Evolutionary conservation across 2,888 invertebrate species (phyloP).

Genomic region (Apotomis turbidana): DNA sequence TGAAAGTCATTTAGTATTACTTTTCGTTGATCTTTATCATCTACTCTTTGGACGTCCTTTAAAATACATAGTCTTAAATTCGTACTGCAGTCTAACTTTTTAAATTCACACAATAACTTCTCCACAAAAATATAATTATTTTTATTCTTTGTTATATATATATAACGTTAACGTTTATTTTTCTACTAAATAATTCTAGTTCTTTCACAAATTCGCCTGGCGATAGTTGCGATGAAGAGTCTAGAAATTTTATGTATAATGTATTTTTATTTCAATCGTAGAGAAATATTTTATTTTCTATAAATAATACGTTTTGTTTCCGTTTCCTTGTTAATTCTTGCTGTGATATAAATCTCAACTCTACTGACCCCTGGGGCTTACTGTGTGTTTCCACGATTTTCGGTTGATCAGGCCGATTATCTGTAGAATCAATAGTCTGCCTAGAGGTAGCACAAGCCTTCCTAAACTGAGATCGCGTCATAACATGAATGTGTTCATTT

Average conservation of each 20-base stretch:
- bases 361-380: conserved; percentile 27
- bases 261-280: neutral
- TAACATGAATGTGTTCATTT: too few relatives aligned
- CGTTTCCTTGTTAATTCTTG: neutral
- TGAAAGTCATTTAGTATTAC: too few relatives aligned
- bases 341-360: conserved; percentile 17
- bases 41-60: neutral
- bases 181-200: conserved; percentile 6
- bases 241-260: conserved; percentile 4
- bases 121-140: conserved; percentile 12
- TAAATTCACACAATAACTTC: conserved; percentile 9
- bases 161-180: conserved; percentile 12
- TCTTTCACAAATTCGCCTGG: conserved; percentile 23
- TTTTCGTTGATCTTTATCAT: conserved; percentile 5
- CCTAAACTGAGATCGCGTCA: too few relatives aligned
- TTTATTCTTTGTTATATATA: conserved; percentile 13
- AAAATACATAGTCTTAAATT: conserved; percentile 5
- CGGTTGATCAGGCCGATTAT: conserved; percentile 26
- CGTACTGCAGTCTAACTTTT: neutral
- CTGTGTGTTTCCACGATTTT: conserved; percentile 43
- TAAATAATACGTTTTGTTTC: neutral
- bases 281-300: conserved; percentile 14
- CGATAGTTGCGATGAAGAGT: conserved; percentile 17
- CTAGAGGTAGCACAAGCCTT: too few relatives aligned
- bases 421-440: too few relatives aligned